Evolutionary conservation across 2,888 invertebrate genomes (phyloP).

Genomic region (Cyrtodaria siliqua): DNA sequence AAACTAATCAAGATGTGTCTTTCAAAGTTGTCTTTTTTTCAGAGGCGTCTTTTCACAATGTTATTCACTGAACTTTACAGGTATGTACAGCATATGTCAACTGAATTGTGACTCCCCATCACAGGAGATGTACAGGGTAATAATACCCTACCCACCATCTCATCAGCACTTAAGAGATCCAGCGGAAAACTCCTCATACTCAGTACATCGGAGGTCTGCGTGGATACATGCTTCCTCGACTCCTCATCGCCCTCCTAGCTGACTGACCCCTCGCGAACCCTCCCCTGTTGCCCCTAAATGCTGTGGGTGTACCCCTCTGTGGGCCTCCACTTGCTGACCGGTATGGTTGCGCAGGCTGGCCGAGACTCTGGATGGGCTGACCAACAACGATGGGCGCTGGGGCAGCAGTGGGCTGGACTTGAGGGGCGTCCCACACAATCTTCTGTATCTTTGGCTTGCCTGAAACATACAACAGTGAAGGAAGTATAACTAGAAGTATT

Average conservation of each 20-base stretch:
- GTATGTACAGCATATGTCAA: too few relatives aligned
- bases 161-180: too few relatives aligned
- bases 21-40: too few relatives aligned
- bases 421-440: slow-evolving; percentile 73
- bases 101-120: too few relatives aligned
- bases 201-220: too few relatives aligned
- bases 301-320: slow-evolving; percentile 59
- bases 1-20: too few relatives aligned
- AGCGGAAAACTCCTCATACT: too few relatives aligned
- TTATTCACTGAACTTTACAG: too few relatives aligned
- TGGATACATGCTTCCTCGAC: slow-evolving; percentile 28
- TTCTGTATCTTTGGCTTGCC: slow-evolving; percentile 77
- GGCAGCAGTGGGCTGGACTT: slow-evolving; percentile 23
- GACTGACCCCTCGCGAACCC: slow-evolving; percentile 48
- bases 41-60: too few relatives aligned
- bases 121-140: too few relatives aligned
- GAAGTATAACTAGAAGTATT: neutral
- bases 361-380: slow-evolving; percentile 38
- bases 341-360: slow-evolving; percentile 14
- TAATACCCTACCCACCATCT: too few relatives aligned
- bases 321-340: slow-evolving; percentile 37
- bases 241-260: slow-evolving; percentile 43
- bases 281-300: slow-evolving; percentile 44
- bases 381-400: slow-evolving; percentile 23
- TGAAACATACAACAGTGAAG: slow-evolving; percentile 10